Evolutionary conservation across 2,113 vertebrate species (phyloP).

Genomic region (Micronisus gabar): DNA sequence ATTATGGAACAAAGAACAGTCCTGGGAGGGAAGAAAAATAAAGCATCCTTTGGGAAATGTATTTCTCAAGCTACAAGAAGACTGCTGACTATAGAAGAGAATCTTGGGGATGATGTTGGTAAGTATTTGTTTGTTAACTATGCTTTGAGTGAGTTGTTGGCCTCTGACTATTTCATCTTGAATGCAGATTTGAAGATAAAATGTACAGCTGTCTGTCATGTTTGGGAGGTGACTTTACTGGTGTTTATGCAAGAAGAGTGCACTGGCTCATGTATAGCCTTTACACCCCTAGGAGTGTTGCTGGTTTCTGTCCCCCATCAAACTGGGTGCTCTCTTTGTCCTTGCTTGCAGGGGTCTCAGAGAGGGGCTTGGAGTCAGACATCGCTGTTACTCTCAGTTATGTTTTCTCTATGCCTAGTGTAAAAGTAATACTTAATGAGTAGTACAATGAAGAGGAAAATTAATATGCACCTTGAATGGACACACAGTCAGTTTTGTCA

Average conservation of each 20-base stretch:
- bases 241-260: background rate
- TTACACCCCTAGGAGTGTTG: rapidly evolving
- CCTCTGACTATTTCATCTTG: background rate
- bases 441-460: background rate
- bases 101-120: background rate
- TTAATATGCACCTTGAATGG: background rate
- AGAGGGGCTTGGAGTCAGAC: background rate
- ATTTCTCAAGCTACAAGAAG: background rate
- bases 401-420: background rate
- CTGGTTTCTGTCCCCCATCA: background rate
- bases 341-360: background rate
- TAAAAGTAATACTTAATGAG: background rate
- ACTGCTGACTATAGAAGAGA: background rate
- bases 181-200: background rate
- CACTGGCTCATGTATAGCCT: background rate
- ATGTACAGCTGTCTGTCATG: rapidly evolving
- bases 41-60: background rate
- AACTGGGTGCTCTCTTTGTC: no score
- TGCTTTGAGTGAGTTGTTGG: background rate
- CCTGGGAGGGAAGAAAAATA: background rate
- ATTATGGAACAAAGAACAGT: background rate
- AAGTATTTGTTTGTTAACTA: background rate
- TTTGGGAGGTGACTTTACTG: background rate
- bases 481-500: no score
- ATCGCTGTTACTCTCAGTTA: background rate